These are phyloP conservation scores for Subanguina moxae DNA, from an alignment of 1,140 invertebrate genomes.

Conservation along the genomic window DNA sequence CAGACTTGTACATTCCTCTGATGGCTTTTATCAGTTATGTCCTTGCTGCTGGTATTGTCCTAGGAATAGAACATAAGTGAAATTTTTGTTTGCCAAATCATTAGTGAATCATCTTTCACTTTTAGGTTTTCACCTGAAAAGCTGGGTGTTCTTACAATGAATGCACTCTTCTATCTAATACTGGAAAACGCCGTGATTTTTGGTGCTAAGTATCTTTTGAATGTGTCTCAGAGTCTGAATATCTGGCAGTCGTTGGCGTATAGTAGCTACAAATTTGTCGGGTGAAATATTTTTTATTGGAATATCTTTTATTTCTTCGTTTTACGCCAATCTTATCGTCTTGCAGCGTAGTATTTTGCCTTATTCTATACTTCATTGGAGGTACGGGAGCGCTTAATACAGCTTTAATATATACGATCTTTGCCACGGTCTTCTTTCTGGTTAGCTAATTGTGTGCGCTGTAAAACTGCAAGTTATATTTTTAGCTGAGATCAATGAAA, in stretches of 20 bases:
- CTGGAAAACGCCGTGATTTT: slow-evolving; percentile 82
- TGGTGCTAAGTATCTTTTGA: slow-evolving; percentile 81
- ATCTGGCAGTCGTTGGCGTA: slow-evolving; percentile 86
- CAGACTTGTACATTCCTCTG: slow-evolving; percentile 83
- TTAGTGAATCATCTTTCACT: slow-evolving; percentile 25
- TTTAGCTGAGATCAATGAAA: slow-evolving; percentile 33
- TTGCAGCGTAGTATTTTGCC: slow-evolving; percentile 74
- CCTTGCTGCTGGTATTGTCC: slow-evolving; percentile 79
- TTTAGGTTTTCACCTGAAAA: slow-evolving; percentile 85
- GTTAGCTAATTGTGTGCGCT: slow-evolving; percentile 52
- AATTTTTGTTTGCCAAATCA: not conserved
- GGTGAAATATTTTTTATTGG: slow-evolving; percentile 62
- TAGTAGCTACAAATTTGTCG: slow-evolving; percentile 89
- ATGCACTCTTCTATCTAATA: slow-evolving; percentile 84
- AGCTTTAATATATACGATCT: slow-evolving; percentile 73
- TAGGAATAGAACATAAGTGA: slow-evolving; percentile 71
- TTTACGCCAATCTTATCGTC: no score
- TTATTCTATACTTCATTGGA: slow-evolving; percentile 73
- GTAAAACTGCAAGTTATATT: no score
- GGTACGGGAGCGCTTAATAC: slow-evolving; percentile 75
- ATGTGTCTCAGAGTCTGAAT: slow-evolving; percentile 77
- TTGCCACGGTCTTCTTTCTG: slow-evolving; percentile 82
- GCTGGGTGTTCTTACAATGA: slow-evolving; percentile 84
- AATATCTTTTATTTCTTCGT: no score
- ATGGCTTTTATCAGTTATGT: slow-evolving; percentile 98